Evolutionary conservation across 2,113 vertebrate species (phyloP).

Genomic region (Xerus inauris): DNA sequence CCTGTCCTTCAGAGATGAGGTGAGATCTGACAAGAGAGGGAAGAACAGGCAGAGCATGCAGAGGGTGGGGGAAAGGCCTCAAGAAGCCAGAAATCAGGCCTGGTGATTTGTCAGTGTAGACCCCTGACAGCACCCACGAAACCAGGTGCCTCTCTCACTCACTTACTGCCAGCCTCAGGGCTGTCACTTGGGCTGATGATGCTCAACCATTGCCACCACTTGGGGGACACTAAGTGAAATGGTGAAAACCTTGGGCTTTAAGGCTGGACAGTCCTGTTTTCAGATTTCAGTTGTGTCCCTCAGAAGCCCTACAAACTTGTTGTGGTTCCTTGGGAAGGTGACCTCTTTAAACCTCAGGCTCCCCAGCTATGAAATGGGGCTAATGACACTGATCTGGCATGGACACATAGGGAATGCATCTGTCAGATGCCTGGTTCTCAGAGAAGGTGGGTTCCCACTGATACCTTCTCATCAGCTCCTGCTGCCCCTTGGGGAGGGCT

Average conservation of each 20-base stretch:
- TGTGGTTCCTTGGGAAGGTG: not conserved
- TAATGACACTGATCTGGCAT: not conserved
- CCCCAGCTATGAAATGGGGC: not conserved
- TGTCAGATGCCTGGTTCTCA: not conserved
- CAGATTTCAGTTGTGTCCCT: not conserved
- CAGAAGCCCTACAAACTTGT: not conserved
- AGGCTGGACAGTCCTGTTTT: not conserved
- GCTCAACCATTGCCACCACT: too few relatives aligned
- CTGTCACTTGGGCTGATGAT: not conserved
- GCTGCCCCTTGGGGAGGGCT: not conserved
- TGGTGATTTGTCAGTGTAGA: not conserved
- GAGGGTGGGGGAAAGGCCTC: not conserved
- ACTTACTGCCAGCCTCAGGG: rapidly evolving
- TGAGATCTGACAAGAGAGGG: not conserved
- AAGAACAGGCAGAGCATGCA: not conserved
- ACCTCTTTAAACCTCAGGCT: not conserved
- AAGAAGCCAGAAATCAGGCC: not conserved
- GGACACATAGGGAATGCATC: not conserved
- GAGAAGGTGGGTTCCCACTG: not conserved
- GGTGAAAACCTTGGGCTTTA: not conserved
- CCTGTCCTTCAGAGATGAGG: not conserved
- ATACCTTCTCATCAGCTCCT: not conserved
- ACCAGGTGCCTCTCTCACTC: not conserved
- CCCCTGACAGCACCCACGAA: rapidly evolving
- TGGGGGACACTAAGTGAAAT: not conserved